Evolutionary conservation across 1,140 invertebrate genomes (phyloP), one percentile per base, ranked within the genome.

Genomic region (Habropoda laboriosa): DNA sequence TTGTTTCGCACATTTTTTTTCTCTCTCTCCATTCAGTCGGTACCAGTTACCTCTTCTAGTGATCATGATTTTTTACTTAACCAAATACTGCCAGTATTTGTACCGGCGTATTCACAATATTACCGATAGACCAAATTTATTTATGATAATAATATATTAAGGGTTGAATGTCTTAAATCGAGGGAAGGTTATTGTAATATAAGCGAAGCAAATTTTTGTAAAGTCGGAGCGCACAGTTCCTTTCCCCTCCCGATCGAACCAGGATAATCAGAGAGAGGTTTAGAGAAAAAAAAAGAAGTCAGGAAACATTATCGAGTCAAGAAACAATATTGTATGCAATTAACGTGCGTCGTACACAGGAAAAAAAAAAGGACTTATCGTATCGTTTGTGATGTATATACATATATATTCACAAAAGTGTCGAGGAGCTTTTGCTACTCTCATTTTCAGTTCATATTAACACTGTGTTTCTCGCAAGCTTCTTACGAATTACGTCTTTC

Each of bases 41-140:
- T 85, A 72, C 84, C 67, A 74, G 82, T 85, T 87, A 87, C 81
- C 68, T 87, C 86, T 90, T 90, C 88, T 86, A 85, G 85, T 90
- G 86, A 87, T 72, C 81, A 71, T 87, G 85, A 87, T 89, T 91
- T 84, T 88, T 83, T 81, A 87, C 90, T 89, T 88, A 88, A 92
- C 92, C 92, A 93, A 93, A 93, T 93, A 93, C 92, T 92, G 92
- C 91, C 92, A 91, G 90, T 90, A 86, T 86, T 90, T 88, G 74
- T 89, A 92, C 89, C 86, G 91, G 91, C 90, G 91, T 93, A 93
- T 93, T 92, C 90, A 92, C 90, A 91, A 92, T 93, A 93, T 93
- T 93, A 93, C 90, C 91, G 90, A 93, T 93, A 93, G 91, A 93
- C 92, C 92, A 93, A 93, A 93, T 92, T 93, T 93, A 93, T 93